These are phyloP conservation scores for Brotula barbata DNA, from an alignment of 2,797 vertebrate species.

Conservation along the genomic window DNA sequence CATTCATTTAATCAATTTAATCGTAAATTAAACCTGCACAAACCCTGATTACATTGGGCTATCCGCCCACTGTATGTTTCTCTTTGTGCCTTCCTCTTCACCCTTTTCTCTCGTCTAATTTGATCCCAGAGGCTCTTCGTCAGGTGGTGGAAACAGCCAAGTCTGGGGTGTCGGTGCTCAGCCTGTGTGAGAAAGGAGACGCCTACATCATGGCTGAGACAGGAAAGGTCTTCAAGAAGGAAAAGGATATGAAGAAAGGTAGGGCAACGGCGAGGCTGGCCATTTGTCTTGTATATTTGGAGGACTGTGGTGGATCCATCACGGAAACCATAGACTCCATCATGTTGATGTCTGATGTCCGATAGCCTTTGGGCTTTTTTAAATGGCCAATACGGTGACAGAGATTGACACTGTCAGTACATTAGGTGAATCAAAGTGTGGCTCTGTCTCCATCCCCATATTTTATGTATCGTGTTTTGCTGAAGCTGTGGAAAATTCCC, in stretches of 20 bases:
- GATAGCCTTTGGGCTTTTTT: background rate
- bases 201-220: constrained; percentile 92
- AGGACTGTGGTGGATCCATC: background rate
- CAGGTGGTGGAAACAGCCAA: constrained; percentile 84
- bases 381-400: constrained; percentile 2
- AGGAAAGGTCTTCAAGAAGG: constrained; percentile 96
- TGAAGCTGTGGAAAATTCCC: constrained; percentile 44
- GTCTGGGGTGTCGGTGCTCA: constrained; percentile 85
- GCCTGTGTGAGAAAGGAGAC: constrained; percentile 90
- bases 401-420: constrained; percentile 1
- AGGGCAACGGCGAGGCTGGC: constrained; percentile 1
- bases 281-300: background rate
- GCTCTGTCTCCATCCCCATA: constrained; percentile 9
- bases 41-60: too few species aligned
- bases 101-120: constrained; percentile 7
- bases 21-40: too few species aligned
- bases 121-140: constrained; percentile 83
- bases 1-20: too few species aligned
- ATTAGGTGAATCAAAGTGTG: background rate
- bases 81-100: background rate
- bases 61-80: background rate
- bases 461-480: constrained; percentile 15
- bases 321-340: constrained; percentile 1
- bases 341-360: background rate
- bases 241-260: constrained; percentile 99